Evolutionary conservation across 2,888 invertebrate species (phyloP), one percentile per base, ranked within the genome.

Genomic region (Dasypogon diadema): DNA sequence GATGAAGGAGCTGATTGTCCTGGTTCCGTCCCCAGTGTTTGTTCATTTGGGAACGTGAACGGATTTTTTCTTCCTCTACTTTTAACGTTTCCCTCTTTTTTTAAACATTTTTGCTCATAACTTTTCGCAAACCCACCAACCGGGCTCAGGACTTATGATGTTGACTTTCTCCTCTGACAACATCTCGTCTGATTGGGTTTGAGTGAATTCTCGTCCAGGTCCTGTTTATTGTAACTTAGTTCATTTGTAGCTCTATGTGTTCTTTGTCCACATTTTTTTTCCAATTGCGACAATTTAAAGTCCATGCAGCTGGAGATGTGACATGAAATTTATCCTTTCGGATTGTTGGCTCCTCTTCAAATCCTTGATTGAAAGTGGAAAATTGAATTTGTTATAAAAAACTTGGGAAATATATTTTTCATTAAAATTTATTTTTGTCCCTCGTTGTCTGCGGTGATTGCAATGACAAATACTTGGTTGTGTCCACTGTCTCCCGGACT

Each of bases 111-210:
- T 46, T 16, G n/a, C 24, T 70, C 54, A 70, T 70, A 70, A 70
- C 70, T 54, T 34, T 51, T 16, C 70, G 70, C 70, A 14, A 21
- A 30, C 21, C 54, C 34, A 21, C 22, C 16, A 18, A 10, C n/a
- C n/a, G 16, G 48, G 22, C 68, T 63, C 68, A 12, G 37, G 18
- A 8, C 30, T 14, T 54, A 54, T 16, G n/a, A 51, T 56, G 73
- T 75, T 77, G 77, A 77, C 77, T 73, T 77, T 77, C 51, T 58
- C 48, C 65, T 77, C 77, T 72, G 75, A 63, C 75, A 74, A 77
- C 72, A 75, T 51, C 37, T 54, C 21, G 26, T 24, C 63, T 77
- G 77, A 77, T 77, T 77, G 75, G 75, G 75, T 77, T 77, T 77
- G 56, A 72, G 70, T 34, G 51, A 77, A 75, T 65, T 55, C 72